These are phyloP conservation scores for Onychorhynchus coronatus DNA, from an alignment of 2,113 vertebrate genomes.

Conservation along the genomic window DNA sequence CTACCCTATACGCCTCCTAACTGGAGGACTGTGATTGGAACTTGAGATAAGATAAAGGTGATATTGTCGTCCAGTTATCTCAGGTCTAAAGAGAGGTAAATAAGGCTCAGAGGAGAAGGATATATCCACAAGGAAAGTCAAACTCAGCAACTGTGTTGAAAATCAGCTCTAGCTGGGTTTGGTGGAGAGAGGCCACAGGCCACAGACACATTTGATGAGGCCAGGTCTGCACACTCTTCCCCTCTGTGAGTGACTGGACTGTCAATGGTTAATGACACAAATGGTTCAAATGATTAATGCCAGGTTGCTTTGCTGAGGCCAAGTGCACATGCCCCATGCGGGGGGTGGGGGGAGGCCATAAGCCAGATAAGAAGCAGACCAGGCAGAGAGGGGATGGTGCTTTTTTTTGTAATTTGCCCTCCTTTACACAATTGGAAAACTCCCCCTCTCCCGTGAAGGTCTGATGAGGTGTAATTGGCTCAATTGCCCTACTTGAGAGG, in stretches of 20 bases:
- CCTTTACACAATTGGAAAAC: neutral
- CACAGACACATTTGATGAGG: neutral
- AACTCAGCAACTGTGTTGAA: neutral
- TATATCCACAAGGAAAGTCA: neutral
- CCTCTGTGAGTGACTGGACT: neutral
- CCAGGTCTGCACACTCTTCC: neutral
- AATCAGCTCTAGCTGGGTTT: neutral
- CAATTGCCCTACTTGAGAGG: neutral
- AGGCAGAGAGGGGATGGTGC: neutral
- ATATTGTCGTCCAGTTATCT: neutral
- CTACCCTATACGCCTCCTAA: neutral
- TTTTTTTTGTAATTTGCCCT: neutral
- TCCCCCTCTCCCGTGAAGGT: too few species aligned
- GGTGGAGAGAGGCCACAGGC: neutral
- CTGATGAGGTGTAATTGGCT: neutral
- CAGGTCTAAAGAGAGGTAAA: neutral
- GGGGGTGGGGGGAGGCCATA: neutral
- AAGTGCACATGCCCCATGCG: neutral
- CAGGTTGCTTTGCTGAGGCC: neutral
- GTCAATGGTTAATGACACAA: neutral
- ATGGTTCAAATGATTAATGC: too few species aligned
- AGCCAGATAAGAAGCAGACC: neutral
- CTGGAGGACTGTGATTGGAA: neutral
- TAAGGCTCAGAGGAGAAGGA: neutral
- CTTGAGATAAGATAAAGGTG: neutral